phyloP scores from a whole-genome alignment of 2,113 vertebrate species.

The Oreocharis arfaki region DNA sequence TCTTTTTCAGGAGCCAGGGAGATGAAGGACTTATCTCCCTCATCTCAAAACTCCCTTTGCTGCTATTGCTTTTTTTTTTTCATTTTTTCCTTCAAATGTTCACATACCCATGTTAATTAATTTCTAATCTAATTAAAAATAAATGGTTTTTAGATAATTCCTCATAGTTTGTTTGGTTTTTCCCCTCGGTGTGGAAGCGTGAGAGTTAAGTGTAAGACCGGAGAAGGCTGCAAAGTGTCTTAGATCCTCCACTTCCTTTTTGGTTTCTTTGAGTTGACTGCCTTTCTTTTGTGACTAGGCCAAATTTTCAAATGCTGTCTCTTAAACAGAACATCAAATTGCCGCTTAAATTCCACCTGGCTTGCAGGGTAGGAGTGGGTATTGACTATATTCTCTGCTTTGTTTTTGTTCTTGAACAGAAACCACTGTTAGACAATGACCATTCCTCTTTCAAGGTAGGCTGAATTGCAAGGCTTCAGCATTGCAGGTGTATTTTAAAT shows the following conservation, averaged over 20 bases:
- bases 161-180: constrained; percentile 63
- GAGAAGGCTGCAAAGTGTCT: neutral
- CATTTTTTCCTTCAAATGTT: constrained; percentile 34
- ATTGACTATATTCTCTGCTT: constrained; percentile 66
- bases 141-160: constrained; percentile 51
- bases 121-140: constrained; percentile 47
- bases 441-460: constrained; percentile 65
- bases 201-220: neutral
- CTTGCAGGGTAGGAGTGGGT: constrained; percentile 56
- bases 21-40: constrained; percentile 58
- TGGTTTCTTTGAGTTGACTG: neutral
- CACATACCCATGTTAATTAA: constrained; percentile 31
- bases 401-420: constrained; percentile 62
- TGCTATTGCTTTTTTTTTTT: constrained; percentile 21
- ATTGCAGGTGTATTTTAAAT: constrained; percentile 38
- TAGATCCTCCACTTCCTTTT: neutral
- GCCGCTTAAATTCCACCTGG: constrained; percentile 52
- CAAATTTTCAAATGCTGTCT: constrained; percentile 63
- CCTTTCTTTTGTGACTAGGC: constrained; percentile 10
- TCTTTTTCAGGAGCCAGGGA: constrained; percentile 70
- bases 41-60: constrained; percentile 60
- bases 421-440: constrained; percentile 61
- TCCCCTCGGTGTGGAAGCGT: neutral
- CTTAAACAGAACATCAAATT: constrained; percentile 53
- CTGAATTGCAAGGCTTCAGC: constrained; percentile 63